Evolutionary conservation across 2,888 invertebrate genomes (phyloP), one percentile per base, ranked within the genome.

Genomic region (Tachina grossa): DNA sequence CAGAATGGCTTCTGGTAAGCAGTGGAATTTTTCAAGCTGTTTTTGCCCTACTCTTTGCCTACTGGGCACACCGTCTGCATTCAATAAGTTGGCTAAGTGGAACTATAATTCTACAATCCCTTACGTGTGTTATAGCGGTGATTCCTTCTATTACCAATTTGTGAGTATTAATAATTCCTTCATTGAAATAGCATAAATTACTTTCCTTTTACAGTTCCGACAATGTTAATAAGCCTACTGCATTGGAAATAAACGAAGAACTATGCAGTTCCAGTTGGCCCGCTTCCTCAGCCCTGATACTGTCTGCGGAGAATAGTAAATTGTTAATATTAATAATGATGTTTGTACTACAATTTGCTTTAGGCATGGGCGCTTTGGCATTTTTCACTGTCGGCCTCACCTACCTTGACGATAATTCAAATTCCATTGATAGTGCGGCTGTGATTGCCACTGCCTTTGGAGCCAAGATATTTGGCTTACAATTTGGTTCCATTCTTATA

Each of bases 321-420:
- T 91, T 92, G n/a, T 86, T 92, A 4, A 93, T 93, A 0, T 87
- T 94, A 22, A 88, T 89, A 11, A 88, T 94, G 85, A 89, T 95
- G 9, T 92, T 94, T 61, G 82, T 93, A 0, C 92, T 94, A 0
- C 94, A 94, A 88, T 88, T 94, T 66, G 89, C 93, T 0, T 90
- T 93, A 68, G 94, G 93, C 71, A 89, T 94, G 79, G 93, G 93
- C 0, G 92, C 92, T 16, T 89, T 94, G 45, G 93, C 94, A 0
- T 94, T 94, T 87, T 93, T 93, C 61, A 92, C 94, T 0, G 93
- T 94, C 19, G 95, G 95, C 9, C 90, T 95, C 22, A 93, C 94
- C 6, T 95, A 95, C 87, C 91, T 95, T 10, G 95, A 95, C 84
- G 95, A 95, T 87, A 95, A 95, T 88, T 93, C 94, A 0, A 92